Base-by-base conservation (phyloP, 2,888 invertebrate species). In the Linnaemya vulpina region DNA sequence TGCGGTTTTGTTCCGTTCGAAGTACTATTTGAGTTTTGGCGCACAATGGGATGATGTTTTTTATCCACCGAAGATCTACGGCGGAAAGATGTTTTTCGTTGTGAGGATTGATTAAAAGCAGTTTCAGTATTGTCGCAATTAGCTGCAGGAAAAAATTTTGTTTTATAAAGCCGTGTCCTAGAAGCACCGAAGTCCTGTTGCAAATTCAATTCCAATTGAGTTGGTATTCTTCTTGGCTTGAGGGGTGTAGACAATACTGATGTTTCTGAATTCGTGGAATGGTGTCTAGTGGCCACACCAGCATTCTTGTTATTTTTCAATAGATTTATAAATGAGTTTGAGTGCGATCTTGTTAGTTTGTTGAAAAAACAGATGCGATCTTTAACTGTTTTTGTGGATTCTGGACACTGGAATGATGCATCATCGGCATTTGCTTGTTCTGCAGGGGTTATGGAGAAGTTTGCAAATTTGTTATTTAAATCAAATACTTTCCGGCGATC, bases 61-160 rank as follows among this genome's bases (percentile, higher is more conserved):
- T 89, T 91, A 35, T 91, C 91, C 83, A 88, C 86, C 3, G 91
- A 91, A 9, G 89, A 87, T 46, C 89, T 90, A 68, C 91, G 89
- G 40, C 89, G 90, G 22, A 91, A 30, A 1, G 87, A 88, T 71
- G 74, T 80, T 70, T 90, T 90, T 7, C 90, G 90, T 30, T 87
- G 89, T 11, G 63, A 5, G 0, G 62, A 7, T 10, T 22, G 17
- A 3, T 22, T 55, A 1, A 20, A 25, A 7, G 25, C 13, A 22
- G 53, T 15, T 55, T 40, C 53, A n/a, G 49, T 25, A 17, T 46
- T 43, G 3, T 17, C 40, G 4, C 3, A 40, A 2, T 3, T 3
- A 20, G n/a, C 3, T 38, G 51, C 62, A 1, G 22, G 1, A 13
- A 38, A 51, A 13, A 13, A 7, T 20, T 25, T 67, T 11, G n/a